Percentiles rank a stretch among this genome's conserved stretches.
These are phyloP conservation scores for Plotosus lineatus DNA, from an alignment of 2,113 vertebrate species.

Conservation along the genomic window DNA sequence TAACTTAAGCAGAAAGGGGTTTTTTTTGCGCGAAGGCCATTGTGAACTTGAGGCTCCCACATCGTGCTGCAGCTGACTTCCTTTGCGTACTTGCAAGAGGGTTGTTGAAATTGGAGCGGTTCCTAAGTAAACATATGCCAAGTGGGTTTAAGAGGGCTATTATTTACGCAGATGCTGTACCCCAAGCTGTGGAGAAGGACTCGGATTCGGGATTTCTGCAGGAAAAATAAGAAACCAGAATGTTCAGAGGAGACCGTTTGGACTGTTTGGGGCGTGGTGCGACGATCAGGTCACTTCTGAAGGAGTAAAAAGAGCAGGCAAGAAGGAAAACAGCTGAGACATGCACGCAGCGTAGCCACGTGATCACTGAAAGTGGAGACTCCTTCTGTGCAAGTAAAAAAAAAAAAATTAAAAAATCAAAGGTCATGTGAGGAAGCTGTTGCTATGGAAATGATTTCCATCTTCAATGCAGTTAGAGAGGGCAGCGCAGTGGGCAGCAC, in stretches of 20 bases:
- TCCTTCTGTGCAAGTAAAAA: no score
- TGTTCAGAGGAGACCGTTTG: slow-evolving; percentile 12
- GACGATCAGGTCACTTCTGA: neutral
- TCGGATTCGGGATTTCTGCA: slow-evolving; percentile 5
- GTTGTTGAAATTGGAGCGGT: slow-evolving; percentile 24
- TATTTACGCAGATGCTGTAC: slow-evolving; percentile 19
- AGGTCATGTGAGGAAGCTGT: neutral
- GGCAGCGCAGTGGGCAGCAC: no score
- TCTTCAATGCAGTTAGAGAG: neutral
- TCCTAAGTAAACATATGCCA: slow-evolving; percentile 42
- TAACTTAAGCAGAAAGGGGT: slow-evolving; percentile 22
- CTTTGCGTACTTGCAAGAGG: slow-evolving; percentile 2
- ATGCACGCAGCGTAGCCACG: no score
- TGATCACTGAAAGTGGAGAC: no score
- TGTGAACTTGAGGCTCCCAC: neutral
- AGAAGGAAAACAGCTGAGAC: no score
- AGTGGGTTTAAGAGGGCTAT: slow-evolving; percentile 45
- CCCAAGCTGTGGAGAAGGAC: neutral
- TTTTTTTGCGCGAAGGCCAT: slow-evolving; percentile 14
- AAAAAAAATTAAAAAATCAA: no score
- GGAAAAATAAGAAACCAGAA: neutral
- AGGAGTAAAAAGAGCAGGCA: neutral
- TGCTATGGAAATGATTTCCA: neutral
- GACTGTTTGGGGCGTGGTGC: neutral
- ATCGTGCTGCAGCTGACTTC: neutral